phyloP scores from a whole-genome alignment of 2,888 invertebrate species.

The Eristalinus aeneus region DNA sequence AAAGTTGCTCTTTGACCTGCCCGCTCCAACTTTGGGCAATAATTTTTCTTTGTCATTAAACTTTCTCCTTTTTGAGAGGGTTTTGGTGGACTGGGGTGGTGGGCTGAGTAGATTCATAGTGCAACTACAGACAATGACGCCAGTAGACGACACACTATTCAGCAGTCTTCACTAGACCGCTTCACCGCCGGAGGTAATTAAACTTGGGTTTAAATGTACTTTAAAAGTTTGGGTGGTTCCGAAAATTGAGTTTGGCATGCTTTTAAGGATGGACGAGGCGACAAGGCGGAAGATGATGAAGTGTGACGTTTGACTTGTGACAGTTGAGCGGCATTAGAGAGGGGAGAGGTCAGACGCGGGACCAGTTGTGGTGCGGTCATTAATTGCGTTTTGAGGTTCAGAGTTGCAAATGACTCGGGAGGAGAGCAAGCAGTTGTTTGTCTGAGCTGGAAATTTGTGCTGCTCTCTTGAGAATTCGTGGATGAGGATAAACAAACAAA shows the following conservation, averaged over 20 bases:
- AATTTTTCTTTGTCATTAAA: conserved; percentile 55
- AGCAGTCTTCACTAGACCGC: not conserved
- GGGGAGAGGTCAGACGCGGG: not conserved
- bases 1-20: conserved; percentile 33
- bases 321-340: not conserved
- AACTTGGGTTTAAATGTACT: not conserved
- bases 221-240: not conserved
- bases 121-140: not conserved
- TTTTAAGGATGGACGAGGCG: not conserved
- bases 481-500: too few relatives aligned
- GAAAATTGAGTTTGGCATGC: conserved; percentile 3
- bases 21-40: conserved; percentile 18
- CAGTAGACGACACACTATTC: too few relatives aligned
- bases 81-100: too few relatives aligned
- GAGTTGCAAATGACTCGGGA: not conserved
- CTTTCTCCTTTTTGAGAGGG: conserved; percentile 8
- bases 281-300: not conserved
- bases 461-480: too few relatives aligned
- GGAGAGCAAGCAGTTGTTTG: not conserved
- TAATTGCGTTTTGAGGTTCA: not conserved
- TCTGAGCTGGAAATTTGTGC: too few relatives aligned
- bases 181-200: not conserved
- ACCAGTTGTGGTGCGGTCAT: not conserved
- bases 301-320: not conserved
- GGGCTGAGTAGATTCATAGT: not conserved